A percentile compares a stretch with the other conserved stretches of the same genome.
These are phyloP conservation scores for Dinoponera quadriceps DNA, from an alignment of 1,140 invertebrate genomes.

Conservation along the genomic window DNA sequence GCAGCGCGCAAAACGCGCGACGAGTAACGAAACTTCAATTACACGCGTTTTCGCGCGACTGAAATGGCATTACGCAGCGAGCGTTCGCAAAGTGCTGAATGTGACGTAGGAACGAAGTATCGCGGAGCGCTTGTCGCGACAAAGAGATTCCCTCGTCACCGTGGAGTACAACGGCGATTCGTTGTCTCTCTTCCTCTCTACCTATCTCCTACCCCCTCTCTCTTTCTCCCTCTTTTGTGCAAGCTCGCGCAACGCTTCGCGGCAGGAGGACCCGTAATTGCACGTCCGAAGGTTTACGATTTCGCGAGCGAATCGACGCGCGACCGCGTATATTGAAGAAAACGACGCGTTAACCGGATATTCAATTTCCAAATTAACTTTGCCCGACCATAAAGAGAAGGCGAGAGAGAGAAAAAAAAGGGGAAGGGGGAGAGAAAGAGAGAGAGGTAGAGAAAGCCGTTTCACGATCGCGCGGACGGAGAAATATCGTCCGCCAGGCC, in stretches of 20 bases:
- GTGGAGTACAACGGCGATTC: background rate
- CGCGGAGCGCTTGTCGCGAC: background rate
- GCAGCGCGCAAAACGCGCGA: background rate
- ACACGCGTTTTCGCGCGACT: background rate
- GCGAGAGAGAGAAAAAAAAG: too few species aligned
- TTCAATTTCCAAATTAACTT: constrained; percentile 53
- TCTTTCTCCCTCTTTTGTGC: background rate
- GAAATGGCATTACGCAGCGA: constrained; percentile 23
- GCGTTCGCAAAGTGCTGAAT: background rate
- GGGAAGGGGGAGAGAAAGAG: too few species aligned
- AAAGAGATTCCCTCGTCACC: constrained; percentile 18
- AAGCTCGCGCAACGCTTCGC: background rate
- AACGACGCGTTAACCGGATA: constrained; percentile 45
- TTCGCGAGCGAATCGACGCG: constrained; percentile 14
- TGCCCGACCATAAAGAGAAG: background rate
- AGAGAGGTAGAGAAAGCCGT: too few species aligned
- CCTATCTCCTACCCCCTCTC: too few species aligned
- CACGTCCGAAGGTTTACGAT: constrained; percentile 21
- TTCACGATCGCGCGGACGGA: background rate
- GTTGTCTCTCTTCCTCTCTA: background rate
- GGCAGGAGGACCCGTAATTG: constrained; percentile 32
- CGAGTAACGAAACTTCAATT: background rate
- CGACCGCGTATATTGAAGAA: constrained; percentile 45
- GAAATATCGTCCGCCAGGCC: constrained; percentile 13
- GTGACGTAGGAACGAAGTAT: constrained; percentile 20